Percentiles rank a stretch among this genome's conserved stretches.
Evolutionary conservation across 2,797 vertebrate genomes (phyloP).

Genomic region (Cetoscarus ocellatus): DNA sequence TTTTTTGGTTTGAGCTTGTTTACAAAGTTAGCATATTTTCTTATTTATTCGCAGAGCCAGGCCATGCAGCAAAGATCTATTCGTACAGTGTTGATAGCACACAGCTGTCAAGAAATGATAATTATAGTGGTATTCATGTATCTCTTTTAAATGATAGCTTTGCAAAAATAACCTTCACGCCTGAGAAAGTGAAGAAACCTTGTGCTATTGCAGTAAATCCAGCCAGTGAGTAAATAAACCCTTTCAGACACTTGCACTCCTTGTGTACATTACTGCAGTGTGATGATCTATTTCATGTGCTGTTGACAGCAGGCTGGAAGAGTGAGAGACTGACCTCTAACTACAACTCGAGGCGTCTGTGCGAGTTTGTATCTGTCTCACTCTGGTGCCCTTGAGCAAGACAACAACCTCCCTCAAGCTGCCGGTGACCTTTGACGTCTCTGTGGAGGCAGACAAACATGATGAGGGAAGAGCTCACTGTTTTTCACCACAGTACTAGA

Average conservation of each 20-base stretch:
- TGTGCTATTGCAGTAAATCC: not conserved
- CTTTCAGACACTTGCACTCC: not conserved
- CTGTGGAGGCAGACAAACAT: slow-evolving; percentile 3
- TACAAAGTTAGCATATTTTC: no score
- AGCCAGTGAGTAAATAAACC: not conserved
- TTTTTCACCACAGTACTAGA: not conserved
- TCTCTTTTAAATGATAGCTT: no score
- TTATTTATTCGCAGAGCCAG: no score
- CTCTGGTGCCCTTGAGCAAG: slow-evolving; percentile 19
- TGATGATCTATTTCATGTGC: slow-evolving; percentile 8
- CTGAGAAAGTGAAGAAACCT: not conserved
- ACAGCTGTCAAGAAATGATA: no score
- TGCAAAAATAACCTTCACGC: not conserved
- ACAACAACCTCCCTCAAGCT: not conserved
- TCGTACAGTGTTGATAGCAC: not conserved
- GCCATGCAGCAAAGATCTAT: no score
- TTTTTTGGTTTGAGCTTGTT: no score
- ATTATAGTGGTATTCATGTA: no score
- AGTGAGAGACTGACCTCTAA: slow-evolving; percentile 10
- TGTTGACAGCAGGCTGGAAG: slow-evolving; percentile 2
- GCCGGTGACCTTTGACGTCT: slow-evolving; percentile 31
- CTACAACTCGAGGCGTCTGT: not conserved
- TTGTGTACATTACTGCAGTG: not conserved
- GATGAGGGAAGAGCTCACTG: not conserved
- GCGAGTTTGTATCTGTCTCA: not conserved